phyloP scores from a whole-genome alignment of 2,113 vertebrate species.

The Alexandromys fortis region DNA sequence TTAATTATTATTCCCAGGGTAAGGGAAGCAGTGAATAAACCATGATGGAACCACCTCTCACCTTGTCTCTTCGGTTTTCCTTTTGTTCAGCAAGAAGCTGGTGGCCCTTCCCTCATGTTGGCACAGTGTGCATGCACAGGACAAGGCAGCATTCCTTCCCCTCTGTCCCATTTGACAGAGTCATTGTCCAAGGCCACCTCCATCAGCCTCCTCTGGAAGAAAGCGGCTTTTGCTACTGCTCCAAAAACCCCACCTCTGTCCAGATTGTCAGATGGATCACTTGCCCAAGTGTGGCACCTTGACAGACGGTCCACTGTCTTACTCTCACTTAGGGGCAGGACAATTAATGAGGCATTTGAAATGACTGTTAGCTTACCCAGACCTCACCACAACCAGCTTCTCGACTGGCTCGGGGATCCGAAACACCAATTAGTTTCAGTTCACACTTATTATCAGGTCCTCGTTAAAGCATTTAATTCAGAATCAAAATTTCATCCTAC shows the following conservation, averaged over 20 bases:
- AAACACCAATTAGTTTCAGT: constrained; percentile 87
- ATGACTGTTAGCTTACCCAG: constrained; percentile 80
- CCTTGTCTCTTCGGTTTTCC: constrained; percentile 29
- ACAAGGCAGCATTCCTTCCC: not conserved
- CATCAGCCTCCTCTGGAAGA: constrained; percentile 34
- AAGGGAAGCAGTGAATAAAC: not conserved
- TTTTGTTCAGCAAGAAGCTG: constrained; percentile 51
- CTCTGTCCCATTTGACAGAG: not conserved
- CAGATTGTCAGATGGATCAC: constrained; percentile 72
- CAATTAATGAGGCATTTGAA: constrained; percentile 86
- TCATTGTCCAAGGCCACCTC: constrained; percentile 29
- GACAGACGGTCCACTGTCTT: constrained; percentile 73
- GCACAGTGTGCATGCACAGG: not conserved
- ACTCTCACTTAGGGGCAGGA: constrained; percentile 70
- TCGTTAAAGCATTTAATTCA: constrained; percentile 83
- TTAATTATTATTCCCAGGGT: not conserved
- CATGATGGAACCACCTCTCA: not conserved
- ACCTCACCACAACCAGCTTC: constrained; percentile 83
- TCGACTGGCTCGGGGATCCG: constrained; percentile 83
- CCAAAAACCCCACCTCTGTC: constrained; percentile 64
- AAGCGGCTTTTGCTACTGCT: constrained; percentile 51
- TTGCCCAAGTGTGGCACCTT: constrained; percentile 65
- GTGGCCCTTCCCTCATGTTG: constrained; percentile 4
- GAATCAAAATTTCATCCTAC: constrained; percentile 75
- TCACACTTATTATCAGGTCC: constrained; percentile 83